Base-by-base conservation (phyloP, 2,113 vertebrate species). In the Malurus elegans region DNA sequence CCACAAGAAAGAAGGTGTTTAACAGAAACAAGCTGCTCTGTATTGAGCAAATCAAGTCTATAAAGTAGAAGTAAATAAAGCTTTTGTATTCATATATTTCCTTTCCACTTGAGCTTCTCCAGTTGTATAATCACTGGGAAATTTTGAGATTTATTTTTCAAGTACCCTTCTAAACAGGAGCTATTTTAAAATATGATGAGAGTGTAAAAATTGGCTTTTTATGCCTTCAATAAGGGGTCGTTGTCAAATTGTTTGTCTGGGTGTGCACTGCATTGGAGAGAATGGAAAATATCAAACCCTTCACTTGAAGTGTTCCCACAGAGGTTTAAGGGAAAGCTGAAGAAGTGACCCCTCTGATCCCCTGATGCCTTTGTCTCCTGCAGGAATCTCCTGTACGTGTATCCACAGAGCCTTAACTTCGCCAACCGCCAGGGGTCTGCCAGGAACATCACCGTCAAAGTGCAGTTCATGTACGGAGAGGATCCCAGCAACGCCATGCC, bases 391-490 rank as follows among this genome's bases (percentile, higher is more conserved):
- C 98, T 99, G 32, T 99, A 99, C 50, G 98, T 99, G 67, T 99
- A 99, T 92, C 98, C 99, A 58, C 99, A 99, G 97, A 99, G 99
- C 97, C 98, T 99, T 92, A 99, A 99, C 97, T 99, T 99, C 13
- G 99, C 99, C 85, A 99, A 99, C 96, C 99, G 99, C 10, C 99
- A 99, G 96, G 99, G 99, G 50, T 99, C 99, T 54, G 99, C 99
- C 58, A 98, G 99, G 92, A 99, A 99, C 56, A 99, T 99, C 97
- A 99, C 99, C 14, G 99, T 99, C 44, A 99, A 99, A 98, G 99
- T 99, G 83, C 99, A 99, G 97, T 99, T 99, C 94, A 99, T 99
- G 99, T 99, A 98, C 7, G 99, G 99, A 62, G 99, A 99, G 92
- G 99, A 99, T 96, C 97, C 98, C 18, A 99, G 98, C 97, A 99